These are phyloP conservation scores for Altica lythri DNA, from an alignment of 2,888 invertebrate species.

Conservation along the genomic window DNA sequence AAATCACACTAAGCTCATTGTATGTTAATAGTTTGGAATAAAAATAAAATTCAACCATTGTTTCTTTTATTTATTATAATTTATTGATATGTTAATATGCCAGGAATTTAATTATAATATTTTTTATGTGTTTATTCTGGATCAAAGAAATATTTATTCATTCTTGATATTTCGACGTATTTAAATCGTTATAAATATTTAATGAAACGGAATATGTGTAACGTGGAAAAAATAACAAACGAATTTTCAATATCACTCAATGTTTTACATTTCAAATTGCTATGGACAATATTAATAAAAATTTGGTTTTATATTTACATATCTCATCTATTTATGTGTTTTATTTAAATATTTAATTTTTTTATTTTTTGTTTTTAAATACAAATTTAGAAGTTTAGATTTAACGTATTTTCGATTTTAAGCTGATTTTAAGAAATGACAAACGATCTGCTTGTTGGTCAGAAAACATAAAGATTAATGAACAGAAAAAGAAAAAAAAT, in stretches of 20 bases:
- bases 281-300: too few relatives aligned
- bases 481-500: too few relatives aligned
- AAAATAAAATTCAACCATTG: conserved; percentile 36
- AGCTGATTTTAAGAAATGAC: too few relatives aligned
- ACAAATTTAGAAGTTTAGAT: too few relatives aligned
- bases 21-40: conserved; percentile 35
- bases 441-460: too few relatives aligned
- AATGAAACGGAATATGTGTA: conserved; percentile 10
- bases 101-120: conserved; percentile 34
- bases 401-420: too few relatives aligned
- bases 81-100: conserved; percentile 36
- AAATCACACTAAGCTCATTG: conserved; percentile 36
- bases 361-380: too few relatives aligned
- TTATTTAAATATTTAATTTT: too few relatives aligned
- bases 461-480: too few relatives aligned
- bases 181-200: conserved; percentile 28
- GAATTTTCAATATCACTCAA: background rate
- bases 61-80: conserved; percentile 37
- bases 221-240: conserved; percentile 10
- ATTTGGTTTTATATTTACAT: too few relatives aligned
- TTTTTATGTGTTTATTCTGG: conserved; percentile 24
- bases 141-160: conserved; percentile 28
- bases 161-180: conserved; percentile 23
- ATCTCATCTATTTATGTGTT: too few relatives aligned
- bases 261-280: conserved; percentile 9